Conservation (phyloP, 64 coral and sea anemone genomes). For the Porites australiensis region DNA sequence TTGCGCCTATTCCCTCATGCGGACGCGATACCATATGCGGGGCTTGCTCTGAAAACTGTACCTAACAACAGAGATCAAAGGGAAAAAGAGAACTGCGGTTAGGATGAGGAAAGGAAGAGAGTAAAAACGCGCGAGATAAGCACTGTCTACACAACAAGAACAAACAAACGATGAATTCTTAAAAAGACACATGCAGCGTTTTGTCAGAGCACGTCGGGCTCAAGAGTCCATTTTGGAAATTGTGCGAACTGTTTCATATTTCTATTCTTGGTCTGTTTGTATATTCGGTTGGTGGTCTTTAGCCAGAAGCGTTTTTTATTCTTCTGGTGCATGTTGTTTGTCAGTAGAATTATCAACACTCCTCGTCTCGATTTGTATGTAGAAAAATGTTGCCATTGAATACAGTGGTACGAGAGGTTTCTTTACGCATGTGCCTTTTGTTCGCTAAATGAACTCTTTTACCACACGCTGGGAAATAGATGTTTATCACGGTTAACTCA, state of each 20-base stretch:
- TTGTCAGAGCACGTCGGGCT: not conserved
- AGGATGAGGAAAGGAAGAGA: constrained; percentile 3
- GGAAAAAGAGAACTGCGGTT: constrained; percentile 25
- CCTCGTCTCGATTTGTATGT: constrained; percentile 31
- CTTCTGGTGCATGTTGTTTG: not conserved
- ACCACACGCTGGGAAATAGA: constrained; percentile 43
- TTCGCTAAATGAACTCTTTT: constrained; percentile 54
- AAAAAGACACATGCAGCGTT: constrained; percentile 1
- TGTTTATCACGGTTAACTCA: constrained; percentile 63
- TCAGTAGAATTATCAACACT: not conserved
- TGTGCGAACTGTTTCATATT: not conserved
- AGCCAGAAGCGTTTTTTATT: not conserved
- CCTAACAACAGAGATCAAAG: constrained; percentile 61
- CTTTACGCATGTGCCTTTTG: constrained; percentile 37
- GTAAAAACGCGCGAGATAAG: not conserved
- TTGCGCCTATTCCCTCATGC: constrained; percentile 79
- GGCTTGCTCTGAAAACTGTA: constrained; percentile 94
- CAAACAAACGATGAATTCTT: constrained; percentile 53
- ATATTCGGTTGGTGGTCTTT: too few relatives aligned
- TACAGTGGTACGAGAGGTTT: not conserved
- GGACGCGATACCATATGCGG: constrained; percentile 61
- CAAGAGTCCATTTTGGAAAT: not conserved
- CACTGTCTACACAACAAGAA: constrained; percentile 9
- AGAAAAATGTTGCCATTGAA: constrained; percentile 37
- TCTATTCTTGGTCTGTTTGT: not conserved